Base-by-base conservation (phyloP, 2,888 invertebrate species). In the Branchipolynoe longqiensis region DNA sequence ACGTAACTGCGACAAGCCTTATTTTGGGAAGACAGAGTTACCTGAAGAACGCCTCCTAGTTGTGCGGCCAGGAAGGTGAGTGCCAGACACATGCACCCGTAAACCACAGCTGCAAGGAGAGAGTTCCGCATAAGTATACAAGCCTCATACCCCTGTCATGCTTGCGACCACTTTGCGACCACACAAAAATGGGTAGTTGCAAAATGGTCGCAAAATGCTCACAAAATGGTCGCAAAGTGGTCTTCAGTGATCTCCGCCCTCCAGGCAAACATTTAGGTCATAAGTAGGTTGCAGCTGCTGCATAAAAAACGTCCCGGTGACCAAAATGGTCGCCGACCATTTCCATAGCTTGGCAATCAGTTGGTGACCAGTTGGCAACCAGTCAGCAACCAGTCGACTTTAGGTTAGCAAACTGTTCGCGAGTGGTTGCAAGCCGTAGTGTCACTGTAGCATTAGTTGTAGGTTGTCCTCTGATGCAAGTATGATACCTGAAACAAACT, bases 1-100 rank as follows among this genome's bases (percentile, higher is more conserved):
- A 18, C 18, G 48, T 48, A 48, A 18, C 8, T 48, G 48, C 18
- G 48, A 48, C 48, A 8, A 14, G 18, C 8, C 8, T 48, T 18
- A 18, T 14, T 48, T 8, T 14, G 48, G 18, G 18, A 48, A 18
- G 48, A 48, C 48, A 14, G 48, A 48, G 8, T 31, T 78, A 97
- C 95, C 95, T 98, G 97, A 88, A 98, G 95, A 59, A 98, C 96
- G 8, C 97, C 97, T 0, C 98, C 98, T 40, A 98, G 94, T 85
- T 96, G 95, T 91, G 97, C 97, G 22, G 98, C 97, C 3, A 97
- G 95, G 90, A 98, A 98, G 3, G 98, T 97, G 90, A 98, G 94
- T 0, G 94, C 96, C 89, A 98, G 87, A 78, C 87, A 88, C 6
- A 88, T 14, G n/a, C 74, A 54, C 1, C 89, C 89, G 81, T 85